These are phyloP conservation scores for Macrobrachium rosenbergii DNA, from an alignment of 1,140 invertebrate species.

Conservation along the genomic window DNA sequence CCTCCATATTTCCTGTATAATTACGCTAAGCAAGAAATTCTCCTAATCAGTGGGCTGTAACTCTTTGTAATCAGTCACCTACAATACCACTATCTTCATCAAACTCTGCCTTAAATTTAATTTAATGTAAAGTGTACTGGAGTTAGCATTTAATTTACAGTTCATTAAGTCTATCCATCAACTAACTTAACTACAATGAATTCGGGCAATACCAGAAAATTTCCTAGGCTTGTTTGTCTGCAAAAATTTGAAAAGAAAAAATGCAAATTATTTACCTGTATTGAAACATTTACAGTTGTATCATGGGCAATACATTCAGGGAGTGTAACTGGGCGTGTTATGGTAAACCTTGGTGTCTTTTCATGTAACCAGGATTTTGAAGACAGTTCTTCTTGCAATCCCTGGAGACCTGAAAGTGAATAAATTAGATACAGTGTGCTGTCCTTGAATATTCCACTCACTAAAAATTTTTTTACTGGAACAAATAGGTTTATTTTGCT, in stretches of 20 bases:
- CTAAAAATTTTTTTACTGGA: too few species aligned
- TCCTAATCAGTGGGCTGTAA: too few species aligned
- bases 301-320: constrained; percentile 40
- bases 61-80: too few species aligned
- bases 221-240: too few species aligned
- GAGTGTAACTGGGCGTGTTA: constrained; percentile 30
- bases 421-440: background rate
- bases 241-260: background rate
- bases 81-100: too few species aligned
- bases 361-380: constrained; percentile 23
- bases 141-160: background rate
- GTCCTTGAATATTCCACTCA: background rate
- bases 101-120: too few species aligned
- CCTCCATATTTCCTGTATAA: too few species aligned
- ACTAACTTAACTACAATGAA: too few species aligned
- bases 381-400: constrained; percentile 13
- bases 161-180: background rate
- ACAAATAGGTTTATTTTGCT: too few species aligned
- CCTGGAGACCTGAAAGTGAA: constrained; percentile 16
- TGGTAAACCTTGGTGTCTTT: constrained; percentile 35
- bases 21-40: too few species aligned
- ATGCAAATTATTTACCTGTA: constrained; percentile 21
- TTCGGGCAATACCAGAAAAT: too few species aligned
- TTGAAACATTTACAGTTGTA: constrained; percentile 27
- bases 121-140: too few species aligned